Conservation (phyloP, 2,888 invertebrate species). For the Drosophila paramelanica region DNA sequence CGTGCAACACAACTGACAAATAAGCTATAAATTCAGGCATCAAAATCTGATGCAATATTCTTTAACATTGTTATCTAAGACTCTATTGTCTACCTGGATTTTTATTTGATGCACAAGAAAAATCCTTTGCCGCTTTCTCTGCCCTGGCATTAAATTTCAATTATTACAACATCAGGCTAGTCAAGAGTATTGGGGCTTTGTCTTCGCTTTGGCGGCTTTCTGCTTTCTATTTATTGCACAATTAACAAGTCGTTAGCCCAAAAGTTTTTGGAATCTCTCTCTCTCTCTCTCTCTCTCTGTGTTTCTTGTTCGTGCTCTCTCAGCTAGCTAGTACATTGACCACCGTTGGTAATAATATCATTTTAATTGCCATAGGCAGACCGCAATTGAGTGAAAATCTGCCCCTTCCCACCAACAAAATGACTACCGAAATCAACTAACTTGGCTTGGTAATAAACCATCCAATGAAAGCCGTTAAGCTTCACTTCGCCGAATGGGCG, state of each 20-base stretch:
- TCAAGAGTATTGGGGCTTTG: conserved; percentile 18
- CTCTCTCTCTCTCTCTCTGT: conserved; percentile 22
- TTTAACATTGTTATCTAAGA: conserved; percentile 7
- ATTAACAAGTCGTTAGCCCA: conserved; percentile 77
- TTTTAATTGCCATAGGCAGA: conserved; percentile 71
- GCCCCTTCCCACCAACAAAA: neutral
- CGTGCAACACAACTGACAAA: too few relatives aligned
- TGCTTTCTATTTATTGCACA: conserved; percentile 80
- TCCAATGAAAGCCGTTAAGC: conserved; percentile 23
- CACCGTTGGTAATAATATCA: conserved; percentile 69
- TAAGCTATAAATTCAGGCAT: neutral
- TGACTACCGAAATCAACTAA: conserved; percentile 34
- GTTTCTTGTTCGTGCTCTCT: neutral
- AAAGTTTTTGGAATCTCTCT: conserved; percentile 41
- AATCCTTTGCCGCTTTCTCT: conserved; percentile 58
- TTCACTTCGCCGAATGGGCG: neutral
- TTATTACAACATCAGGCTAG: conserved; percentile 70
- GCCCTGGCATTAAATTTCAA: conserved; percentile 64
- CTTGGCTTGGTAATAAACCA: conserved; percentile 14
- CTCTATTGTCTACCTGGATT: conserved; percentile 2
- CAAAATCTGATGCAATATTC: conserved; percentile 1
- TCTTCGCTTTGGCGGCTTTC: conserved; percentile 36
- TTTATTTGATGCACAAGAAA: conserved; percentile 8
- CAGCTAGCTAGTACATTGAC: conserved; percentile 42
- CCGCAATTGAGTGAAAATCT: conserved; percentile 17